Evolutionary conservation across 1,140 invertebrate species (phyloP), one percentile per base, ranked within the genome.

Genomic region (Zaprionus ornatus): DNA sequence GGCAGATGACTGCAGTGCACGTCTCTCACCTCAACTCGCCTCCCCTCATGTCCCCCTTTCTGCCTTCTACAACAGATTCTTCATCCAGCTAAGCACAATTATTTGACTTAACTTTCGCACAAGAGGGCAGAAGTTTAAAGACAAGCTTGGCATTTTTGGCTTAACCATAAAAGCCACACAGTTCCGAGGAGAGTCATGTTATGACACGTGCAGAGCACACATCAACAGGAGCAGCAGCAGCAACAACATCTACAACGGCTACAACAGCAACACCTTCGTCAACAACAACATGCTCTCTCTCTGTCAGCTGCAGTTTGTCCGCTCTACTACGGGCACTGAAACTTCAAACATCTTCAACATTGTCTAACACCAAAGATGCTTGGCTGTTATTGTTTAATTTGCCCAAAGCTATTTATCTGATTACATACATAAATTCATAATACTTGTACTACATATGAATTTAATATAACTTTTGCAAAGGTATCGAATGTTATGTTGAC

Each of bases 71-170:
- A 9, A 10, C 45, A 21, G 17, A 12, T 12, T 21, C 45, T 10
- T 50, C 45, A 50, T 56, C 45, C 27, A 59, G 29, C 42, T 25
- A 54, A 17, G 50, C 63, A 74, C 29, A 72, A 66, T 71, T 73
- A 59, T 50, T 60, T 63, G 27, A 60, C 70, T 60, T 61, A 68
- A 60, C 52, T 73, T 73, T 67, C 32, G 48, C 48, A 52, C 32
- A 50, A 23, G 45, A 50, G 45, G 52, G 23, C 21, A 52, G 37
- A 72, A 59, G 40, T 65, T 66, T 27, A 68, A 69, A 69, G 29
- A 54, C 52, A 27, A 74, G 65, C 57, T 66, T 66, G 63, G 55
- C 48, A 73, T 59, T 29, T 64, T 64, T 59, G 63, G 55, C 23
- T 66, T 61, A 50, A 15, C 37, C 25, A 57, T 60, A 60, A 68